Evolutionary conservation across 2,797 vertebrate genomes (phyloP), one percentile per base, ranked within the genome.

Genomic region (Ficedula albicollis): DNA sequence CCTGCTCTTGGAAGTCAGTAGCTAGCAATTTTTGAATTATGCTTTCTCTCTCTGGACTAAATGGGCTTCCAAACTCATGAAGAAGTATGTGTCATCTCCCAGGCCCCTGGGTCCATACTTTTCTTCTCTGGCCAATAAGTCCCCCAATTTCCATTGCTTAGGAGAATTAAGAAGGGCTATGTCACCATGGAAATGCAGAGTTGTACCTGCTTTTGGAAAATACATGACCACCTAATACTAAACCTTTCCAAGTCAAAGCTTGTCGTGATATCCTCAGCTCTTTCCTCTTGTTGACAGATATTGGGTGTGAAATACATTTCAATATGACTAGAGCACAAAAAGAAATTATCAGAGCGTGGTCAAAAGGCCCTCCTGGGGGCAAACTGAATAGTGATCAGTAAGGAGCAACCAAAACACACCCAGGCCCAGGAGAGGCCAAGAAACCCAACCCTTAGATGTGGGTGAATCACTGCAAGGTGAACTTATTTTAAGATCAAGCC

Each of bases 181-280:
- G 27, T 91, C 82, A 85, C 72, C 56, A 72, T 52, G 60, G 54
- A 22, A 89, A 77, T 63, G 26, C 34, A 74, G 55, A 88, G 14
- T 15, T 46, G 21, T 83, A 84, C 64, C 87, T 93, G 34, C 18
- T 60, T 93, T 52, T 76, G 56, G 81, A 85, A 93, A 87, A 93
- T n/a, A 18, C 27, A 30, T 59, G 68, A 75, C 30, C 15, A 13
- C 9, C 46, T 85, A 59, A 55, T 70, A 23, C 27, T 63, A 80
- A 93, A 80, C 18, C 12, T 70, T 92, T 92, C 72, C 49, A 74
- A 83, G 85, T 60, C 54, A 88, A 72, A 89, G 38, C n/a, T 51
- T 92, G 56, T 30, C 30, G 16, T 36, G 25, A 55, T 48, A 72
- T 38, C 19, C n/a, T 78, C 41, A 64, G 30, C 36, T 85, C 14